Percentiles rank a stretch among this genome's conserved stretches.
These are phyloP conservation scores for Ctenochaetus hawaiiensis DNA, from an alignment of 2,797 vertebrate species.

Conservation along the genomic window DNA sequence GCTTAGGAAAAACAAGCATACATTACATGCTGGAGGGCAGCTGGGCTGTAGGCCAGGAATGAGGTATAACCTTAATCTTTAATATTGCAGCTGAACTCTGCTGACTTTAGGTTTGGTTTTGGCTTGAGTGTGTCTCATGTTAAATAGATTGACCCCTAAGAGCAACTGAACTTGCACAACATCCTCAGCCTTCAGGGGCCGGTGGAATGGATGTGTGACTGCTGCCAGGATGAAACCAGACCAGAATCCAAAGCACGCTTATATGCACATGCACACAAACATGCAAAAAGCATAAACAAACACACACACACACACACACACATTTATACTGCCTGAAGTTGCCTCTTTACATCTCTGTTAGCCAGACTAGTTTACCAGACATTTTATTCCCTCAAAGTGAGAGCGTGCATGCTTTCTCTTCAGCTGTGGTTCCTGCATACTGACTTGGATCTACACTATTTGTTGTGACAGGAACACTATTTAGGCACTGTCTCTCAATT, in stretches of 20 bases:
- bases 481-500: slow-evolving; percentile 41
- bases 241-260: no score
- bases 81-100: slow-evolving; percentile 44
- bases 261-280: not conserved
- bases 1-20: not conserved
- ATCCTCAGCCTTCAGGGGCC: slow-evolving; percentile 2
- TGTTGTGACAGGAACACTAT: slow-evolving; percentile 52
- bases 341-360: slow-evolving; percentile 19
- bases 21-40: slow-evolving; percentile 26
- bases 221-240: not conserved
- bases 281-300: not conserved
- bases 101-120: slow-evolving; percentile 32
- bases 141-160: slow-evolving; percentile 20
- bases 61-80: slow-evolving; percentile 39
- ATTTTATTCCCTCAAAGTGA: slow-evolving; percentile 21
- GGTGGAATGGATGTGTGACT: slow-evolving; percentile 12
- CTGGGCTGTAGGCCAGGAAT: slow-evolving; percentile 23
- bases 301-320: not conserved
- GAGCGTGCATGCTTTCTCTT: slow-evolving; percentile 74
- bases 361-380: slow-evolving; percentile 17
- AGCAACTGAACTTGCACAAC: slow-evolving; percentile 13
- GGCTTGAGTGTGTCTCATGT: slow-evolving; percentile 22
- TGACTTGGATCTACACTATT: slow-evolving; percentile 45
- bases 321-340: not conserved
- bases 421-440: slow-evolving; percentile 40